Evolutionary conservation across 2,888 invertebrate genomes (phyloP), one percentile per base, ranked within the genome.

Genomic region (Myopa tessellatipennis): DNA sequence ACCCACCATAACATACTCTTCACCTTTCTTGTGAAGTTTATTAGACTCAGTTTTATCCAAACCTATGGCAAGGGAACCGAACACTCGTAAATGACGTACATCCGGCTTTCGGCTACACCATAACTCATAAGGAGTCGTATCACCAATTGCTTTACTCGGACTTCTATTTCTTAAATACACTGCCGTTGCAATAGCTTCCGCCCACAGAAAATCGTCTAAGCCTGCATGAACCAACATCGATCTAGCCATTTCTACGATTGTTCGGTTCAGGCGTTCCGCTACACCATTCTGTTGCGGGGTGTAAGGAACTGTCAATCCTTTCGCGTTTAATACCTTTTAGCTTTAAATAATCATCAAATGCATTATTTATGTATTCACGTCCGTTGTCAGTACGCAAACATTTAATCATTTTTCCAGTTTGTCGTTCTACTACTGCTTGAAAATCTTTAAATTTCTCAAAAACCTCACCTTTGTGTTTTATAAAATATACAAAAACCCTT

Each of bases 281-380:
- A 70, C 70, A 45, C 70, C 70, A 50, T 70, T 40, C 40, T 70
- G 70, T 40, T 70, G 70, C 26, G 70, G 70, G 10, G 45, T 70
- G 45, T 70, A 70, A n/a, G 70, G 70, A 36, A 70, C 70, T n/a
- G 70, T 70, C 70, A 70, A 50, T 50, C n/a, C n/a, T n/a, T n/a
- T 70, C 45, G n/a, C 70, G 40, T n/a, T 45, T 50, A 16, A 70
- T 70, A 18, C 50, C 70, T n/a, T 50, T 45, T 70, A 36, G 26
- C 18, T 70, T n/a, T n/a, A 70, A 70, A 70, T 18, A 63, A 18
- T 18, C n/a, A 26, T 63, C 26, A 63, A 63, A 63, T 26, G 63
- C 63, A 63, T 63, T 63, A 63, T 63, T 63, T 26, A 63, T 26
- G 26, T 63, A 63, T 63, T 63, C 63, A 26, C 63, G 63, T 18